Percentiles rank a stretch among this genome's conserved stretches.
Evolutionary conservation across 1,140 invertebrate species (phyloP).

Genomic region (Venturia canescens): DNA sequence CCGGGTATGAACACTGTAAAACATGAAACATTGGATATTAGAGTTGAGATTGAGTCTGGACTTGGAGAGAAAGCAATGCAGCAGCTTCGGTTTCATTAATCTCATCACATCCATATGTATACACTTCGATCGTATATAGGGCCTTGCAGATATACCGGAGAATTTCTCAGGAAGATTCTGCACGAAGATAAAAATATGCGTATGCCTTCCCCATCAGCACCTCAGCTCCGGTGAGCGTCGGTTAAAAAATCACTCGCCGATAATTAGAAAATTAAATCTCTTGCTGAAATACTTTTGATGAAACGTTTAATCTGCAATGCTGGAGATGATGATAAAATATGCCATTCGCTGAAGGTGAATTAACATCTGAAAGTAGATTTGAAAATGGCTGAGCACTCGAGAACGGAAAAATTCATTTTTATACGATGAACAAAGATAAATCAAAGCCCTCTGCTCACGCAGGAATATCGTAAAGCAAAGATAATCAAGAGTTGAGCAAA

Average conservation of each 20-base stretch:
- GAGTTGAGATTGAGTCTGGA: constrained; percentile 69
- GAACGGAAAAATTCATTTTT: too few relatives aligned
- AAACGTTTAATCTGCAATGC: neutral
- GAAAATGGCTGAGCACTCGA: too few relatives aligned
- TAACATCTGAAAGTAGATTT: too few relatives aligned
- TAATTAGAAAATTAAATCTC: constrained; percentile 78
- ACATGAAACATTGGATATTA: constrained; percentile 71
- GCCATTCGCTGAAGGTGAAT: too few relatives aligned
- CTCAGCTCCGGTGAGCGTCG: constrained; percentile 56
- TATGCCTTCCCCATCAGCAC: constrained; percentile 36
- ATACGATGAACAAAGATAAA: too few relatives aligned
- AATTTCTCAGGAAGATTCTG: constrained; percentile 64
- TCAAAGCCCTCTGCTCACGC: neutral
- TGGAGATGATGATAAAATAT: too few relatives aligned
- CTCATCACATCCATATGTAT: constrained; percentile 64
- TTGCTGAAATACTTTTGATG: constrained; percentile 47
- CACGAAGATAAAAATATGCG: constrained; percentile 67
- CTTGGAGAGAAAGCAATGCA: constrained; percentile 35
- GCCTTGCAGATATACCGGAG: constrained; percentile 31
- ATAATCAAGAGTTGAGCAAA: constrained; percentile 38
- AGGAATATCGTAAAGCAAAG: constrained; percentile 36
- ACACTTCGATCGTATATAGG: constrained; percentile 55
- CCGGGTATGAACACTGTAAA: constrained; percentile 41
- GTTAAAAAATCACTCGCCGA: constrained; percentile 63
- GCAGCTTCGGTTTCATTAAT: constrained; percentile 69